These are phyloP conservation scores for Anodontia alba DNA, from an alignment of 2,888 invertebrate species.

Conservation along the genomic window DNA sequence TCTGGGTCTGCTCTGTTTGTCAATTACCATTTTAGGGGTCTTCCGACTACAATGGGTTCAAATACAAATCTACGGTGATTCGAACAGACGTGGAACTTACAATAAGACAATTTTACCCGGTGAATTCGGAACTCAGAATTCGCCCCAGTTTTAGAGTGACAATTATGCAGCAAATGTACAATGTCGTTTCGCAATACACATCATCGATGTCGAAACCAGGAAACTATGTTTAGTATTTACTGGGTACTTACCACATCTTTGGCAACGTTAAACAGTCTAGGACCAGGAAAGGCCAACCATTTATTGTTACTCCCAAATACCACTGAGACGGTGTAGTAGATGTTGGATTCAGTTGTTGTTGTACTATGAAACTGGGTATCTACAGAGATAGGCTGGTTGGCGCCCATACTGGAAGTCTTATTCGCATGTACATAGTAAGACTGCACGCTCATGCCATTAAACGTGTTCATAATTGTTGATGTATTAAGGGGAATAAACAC, in stretches of 20 bases:
- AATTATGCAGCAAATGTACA: too few species aligned
- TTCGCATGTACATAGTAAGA: not conserved
- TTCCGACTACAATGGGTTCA: too few species aligned
- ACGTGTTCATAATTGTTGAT: not conserved
- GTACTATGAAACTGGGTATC: not conserved
- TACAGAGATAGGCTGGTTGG: not conserved
- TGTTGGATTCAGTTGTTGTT: not conserved
- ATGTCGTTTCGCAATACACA: too few species aligned
- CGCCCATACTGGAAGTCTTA: not conserved
- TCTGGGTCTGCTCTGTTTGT: too few species aligned
- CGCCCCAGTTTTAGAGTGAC: too few species aligned
- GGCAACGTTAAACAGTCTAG: not conserved
- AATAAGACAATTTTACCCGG: too few species aligned
- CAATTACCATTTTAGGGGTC: too few species aligned
- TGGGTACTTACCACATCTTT: not conserved
- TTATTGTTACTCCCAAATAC: not conserved
- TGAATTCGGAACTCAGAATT: too few species aligned
- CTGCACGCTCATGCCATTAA: not conserved
- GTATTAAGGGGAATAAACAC: not conserved
- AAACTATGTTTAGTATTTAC: too few species aligned
- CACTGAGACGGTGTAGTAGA: not conserved
- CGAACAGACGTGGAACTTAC: too few species aligned
- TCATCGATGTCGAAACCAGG: too few species aligned
- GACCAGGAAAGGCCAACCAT: not conserved
- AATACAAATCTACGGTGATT: too few species aligned